Evolutionary conservation across 2,797 vertebrate genomes (phyloP), one percentile per base, ranked within the genome.

Genomic region (Craterocephalus amniculus): DNA sequence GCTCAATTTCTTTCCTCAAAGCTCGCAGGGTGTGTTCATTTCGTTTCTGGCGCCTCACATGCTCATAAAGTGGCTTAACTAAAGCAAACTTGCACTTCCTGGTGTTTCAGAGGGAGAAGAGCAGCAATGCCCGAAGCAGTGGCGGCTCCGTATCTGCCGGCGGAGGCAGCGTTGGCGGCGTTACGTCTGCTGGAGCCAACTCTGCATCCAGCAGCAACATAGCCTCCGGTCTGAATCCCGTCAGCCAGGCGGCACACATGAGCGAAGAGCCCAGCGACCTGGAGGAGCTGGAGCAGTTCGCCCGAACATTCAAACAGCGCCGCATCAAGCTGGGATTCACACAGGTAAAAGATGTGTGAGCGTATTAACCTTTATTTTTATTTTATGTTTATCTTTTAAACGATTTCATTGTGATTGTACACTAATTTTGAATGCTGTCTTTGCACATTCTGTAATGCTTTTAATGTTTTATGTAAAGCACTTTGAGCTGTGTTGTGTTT

Each of bases 241-340:
- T 85, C 32, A 88, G 91, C 22, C 95, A 95, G 59, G 77, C 66
- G 12, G 71, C 70, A 36, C 90, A 90, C 82, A 45, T 90, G 79
- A 82, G 89, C 1, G 95, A 97, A 69, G 96, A 96, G 79, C 96
- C 96, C 79, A 97, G 96, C 26, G 96, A 97, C 83, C 92, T 97
- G 89, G 96, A 97, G 90, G 96, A 97, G 86, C 93, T 97, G 72
- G 96, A 97, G 88, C 96, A 97, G 88, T 97, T 97, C 4, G 96
- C 96, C 38, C 95, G 96, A 69, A 97, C 95, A 82, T 97, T 97
- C 90, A 97, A 97, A 84, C 96, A 97, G 54, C 93, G 96, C 16
- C 93, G 96, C 70, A 97, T 97, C 85, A 97, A 97, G 83, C 94
- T 97, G 85, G 96, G 96, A 69, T 97, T 97, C 92, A 97, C 96